Base-by-base conservation (phyloP, 2,888 invertebrate genomes). In the Pyralis farinalis region DNA sequence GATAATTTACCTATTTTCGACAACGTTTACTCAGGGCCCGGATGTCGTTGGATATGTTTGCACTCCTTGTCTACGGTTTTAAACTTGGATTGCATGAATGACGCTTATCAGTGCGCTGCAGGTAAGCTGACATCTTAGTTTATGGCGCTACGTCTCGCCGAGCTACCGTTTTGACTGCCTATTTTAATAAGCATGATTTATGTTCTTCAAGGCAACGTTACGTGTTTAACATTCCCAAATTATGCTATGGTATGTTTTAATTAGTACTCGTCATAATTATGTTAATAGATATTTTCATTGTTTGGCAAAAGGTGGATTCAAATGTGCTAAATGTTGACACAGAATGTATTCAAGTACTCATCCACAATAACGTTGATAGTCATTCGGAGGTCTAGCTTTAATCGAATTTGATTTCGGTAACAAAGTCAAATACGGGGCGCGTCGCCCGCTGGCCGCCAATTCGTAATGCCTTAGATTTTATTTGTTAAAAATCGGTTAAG, bases 401-500 rank as follows among this genome's bases (percentile, higher is more conserved):
- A 64, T 70, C 70, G 68, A 71, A 68, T 64, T 60, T 63, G 72
- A 75, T 71, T 65, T 62, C 60, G 58, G 63, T 63, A 70, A 75
- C 74, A 70, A 76, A 72, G 68, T 75, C 73, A 75, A 77, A 75
- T 71, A 71, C 64, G 62, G 55, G 59, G 65, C 71, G 66, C 64
- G 66, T 66, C 67, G 69, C 69, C 70, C 67, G 71, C 74, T 65
- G 70, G 64, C 66, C 66, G 72, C 60, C 82, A 70, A 89, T 89
- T 88, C 85, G 89, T 86, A 79, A 89, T 85, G 88, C 79, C 80
- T 85, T 85, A 85, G 83, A 85, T 86, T 90, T 89, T 90, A 89
- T 90, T 89, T 88, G 88, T 86, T 83, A 81, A 82, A 87, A 87
- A 89, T 90, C 89, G 84, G 84, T 86, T 89, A 90, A 90, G 88